A percentile compares a stretch with the other conserved stretches of the same genome.
phyloP scores from a whole-genome alignment of 2,797 vertebrate species.

The Hydrolagus colliei region DNA sequence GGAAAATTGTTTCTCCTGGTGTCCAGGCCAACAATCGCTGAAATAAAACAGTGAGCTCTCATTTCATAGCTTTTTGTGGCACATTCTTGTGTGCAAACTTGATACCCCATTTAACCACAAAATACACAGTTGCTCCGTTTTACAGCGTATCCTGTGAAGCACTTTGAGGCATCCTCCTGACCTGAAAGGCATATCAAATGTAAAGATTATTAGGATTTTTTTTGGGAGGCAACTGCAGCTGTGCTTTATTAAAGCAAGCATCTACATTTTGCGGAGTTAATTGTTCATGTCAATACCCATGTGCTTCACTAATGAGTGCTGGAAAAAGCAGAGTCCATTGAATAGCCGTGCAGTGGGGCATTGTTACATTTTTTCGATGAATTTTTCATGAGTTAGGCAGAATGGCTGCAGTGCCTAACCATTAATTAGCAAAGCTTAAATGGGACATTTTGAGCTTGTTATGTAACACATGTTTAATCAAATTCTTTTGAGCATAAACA shows the following conservation, averaged over 20 bases:
- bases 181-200: too few relatives aligned
- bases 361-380: background rate
- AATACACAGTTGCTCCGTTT: too few relatives aligned
- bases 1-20: too few relatives aligned
- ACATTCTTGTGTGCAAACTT: too few relatives aligned
- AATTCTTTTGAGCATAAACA: background rate
- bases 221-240: background rate
- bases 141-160: too few relatives aligned
- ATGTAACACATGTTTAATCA: background rate
- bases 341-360: background rate
- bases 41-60: too few relatives aligned
- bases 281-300: background rate
- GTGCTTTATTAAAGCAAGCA: background rate
- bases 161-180: too few relatives aligned
- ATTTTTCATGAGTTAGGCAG: background rate
- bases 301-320: constrained; percentile 20
- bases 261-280: background rate
- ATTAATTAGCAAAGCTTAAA: background rate
- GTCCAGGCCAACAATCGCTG: too few relatives aligned
- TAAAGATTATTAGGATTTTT: too few relatives aligned
- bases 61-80: too few relatives aligned
- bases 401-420: background rate
- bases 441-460: background rate
- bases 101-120: too few relatives aligned
- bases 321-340: background rate